Conservation (phyloP, 2,113 vertebrate species). For the Syngnathus floridae region DNA sequence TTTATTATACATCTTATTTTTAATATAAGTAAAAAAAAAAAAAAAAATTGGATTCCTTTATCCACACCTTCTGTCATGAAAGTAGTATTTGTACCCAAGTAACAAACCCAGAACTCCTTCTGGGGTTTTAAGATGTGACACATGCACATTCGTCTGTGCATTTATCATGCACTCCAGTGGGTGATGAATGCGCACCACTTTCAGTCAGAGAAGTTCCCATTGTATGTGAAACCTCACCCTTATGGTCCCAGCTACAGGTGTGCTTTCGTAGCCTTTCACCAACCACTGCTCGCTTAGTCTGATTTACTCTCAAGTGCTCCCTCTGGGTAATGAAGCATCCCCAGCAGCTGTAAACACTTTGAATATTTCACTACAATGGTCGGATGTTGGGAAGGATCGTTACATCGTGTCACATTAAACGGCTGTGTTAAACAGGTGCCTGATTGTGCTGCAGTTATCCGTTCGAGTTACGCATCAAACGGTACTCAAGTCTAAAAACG, state of each 20-base stretch:
- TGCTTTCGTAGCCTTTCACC: slow-evolving; percentile 35
- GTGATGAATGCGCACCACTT: slow-evolving; percentile 19
- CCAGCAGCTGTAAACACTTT: slow-evolving; percentile 55
- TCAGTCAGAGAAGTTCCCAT: slow-evolving; percentile 33
- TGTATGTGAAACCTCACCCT: slow-evolving; percentile 31
- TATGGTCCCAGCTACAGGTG: slow-evolving; percentile 49
- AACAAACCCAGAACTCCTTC: slow-evolving; percentile 27
- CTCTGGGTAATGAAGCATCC: slow-evolving; percentile 60
- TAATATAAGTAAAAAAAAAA: neutral
- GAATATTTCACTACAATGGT: slow-evolving; percentile 31
- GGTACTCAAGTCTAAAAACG: neutral
- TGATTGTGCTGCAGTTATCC: slow-evolving; percentile 22
- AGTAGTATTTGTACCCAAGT: too few species aligned
- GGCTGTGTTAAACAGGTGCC: slow-evolving; percentile 14
- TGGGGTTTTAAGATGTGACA: slow-evolving; percentile 24
- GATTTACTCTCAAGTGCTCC: slow-evolving; percentile 53
- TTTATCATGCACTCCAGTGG: slow-evolving; percentile 32
- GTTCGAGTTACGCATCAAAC: slow-evolving; percentile 5
- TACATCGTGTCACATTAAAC: slow-evolving; percentile 8
- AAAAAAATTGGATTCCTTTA: neutral
- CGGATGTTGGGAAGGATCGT: slow-evolving; percentile 12
- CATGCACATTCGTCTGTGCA: slow-evolving; percentile 36
- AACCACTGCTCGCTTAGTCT: slow-evolving; percentile 47
- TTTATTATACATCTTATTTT: neutral
- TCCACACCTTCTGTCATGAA: neutral